These are phyloP conservation scores for Vidua macroura DNA, from an alignment of 2,113 vertebrate genomes.

Conservation along the genomic window DNA sequence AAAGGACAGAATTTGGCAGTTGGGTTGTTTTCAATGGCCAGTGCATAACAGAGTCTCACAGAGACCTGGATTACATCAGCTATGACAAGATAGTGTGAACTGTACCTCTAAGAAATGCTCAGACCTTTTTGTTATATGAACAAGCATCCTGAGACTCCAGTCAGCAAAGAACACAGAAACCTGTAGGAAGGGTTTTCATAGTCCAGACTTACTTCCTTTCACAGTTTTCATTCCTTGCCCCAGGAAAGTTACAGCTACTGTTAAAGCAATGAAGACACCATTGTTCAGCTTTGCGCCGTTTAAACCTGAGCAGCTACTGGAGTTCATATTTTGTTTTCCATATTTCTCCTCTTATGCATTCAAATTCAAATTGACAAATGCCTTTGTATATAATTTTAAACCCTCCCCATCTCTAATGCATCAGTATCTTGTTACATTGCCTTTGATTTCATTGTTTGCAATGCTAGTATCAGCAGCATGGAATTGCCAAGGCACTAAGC, in stretches of 20 bases:
- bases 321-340: constrained; percentile 50
- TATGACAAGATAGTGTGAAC: neutral
- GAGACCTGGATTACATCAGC: neutral
- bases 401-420: constrained; percentile 74
- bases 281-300: constrained; percentile 12
- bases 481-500: constrained; percentile 80
- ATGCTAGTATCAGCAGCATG: constrained; percentile 71
- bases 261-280: constrained; percentile 36
- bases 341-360: constrained; percentile 69
- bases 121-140: neutral
- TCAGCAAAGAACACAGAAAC: neutral
- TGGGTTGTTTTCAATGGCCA: neutral
- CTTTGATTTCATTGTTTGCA: constrained; percentile 79
- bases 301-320: constrained; percentile 23
- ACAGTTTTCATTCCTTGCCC: constrained; percentile 30
- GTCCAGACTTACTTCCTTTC: neutral
- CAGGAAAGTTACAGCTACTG: constrained; percentile 47
- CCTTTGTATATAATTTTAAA: constrained; percentile 78
- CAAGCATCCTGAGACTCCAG: neutral
- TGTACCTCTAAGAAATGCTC: neutral
- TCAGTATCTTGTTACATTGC: constrained; percentile 79
- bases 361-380: constrained; percentile 80
- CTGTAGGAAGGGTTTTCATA: neutral
- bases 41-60: neutral
- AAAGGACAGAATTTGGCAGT: neutral